Evolutionary conservation across 2,113 vertebrate species (phyloP).

Genomic region (Lagopus muta): DNA sequence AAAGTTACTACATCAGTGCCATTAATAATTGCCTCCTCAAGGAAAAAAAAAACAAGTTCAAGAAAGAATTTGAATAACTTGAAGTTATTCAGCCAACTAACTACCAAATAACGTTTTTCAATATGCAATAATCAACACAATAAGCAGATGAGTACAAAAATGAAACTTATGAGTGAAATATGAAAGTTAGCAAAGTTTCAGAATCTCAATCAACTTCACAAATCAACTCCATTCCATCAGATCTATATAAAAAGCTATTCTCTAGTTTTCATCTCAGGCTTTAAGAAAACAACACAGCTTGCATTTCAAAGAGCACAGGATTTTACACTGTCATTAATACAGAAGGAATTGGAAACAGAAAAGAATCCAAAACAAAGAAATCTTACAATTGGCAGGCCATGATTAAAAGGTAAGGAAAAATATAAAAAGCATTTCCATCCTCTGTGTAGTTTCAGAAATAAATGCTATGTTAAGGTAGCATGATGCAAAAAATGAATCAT

Average conservation of each 20-base stretch:
- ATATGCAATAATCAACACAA: conserved; percentile 26
- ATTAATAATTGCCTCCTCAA: neutral
- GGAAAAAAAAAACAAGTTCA: neutral
- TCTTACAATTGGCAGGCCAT: neutral
- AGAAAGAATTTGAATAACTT: conserved; percentile 2
- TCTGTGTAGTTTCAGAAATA: neutral
- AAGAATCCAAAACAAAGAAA: neutral
- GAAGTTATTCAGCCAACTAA: conserved; percentile 35
- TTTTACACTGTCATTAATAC: neutral
- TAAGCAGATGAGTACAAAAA: conserved; percentile 39
- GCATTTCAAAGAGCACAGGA: neutral
- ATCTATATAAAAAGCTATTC: neutral
- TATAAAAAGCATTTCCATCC: neutral
- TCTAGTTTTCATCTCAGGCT: conserved; percentile 35
- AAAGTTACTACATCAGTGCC: neutral
- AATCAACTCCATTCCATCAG: neutral
- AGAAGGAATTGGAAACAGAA: neutral
- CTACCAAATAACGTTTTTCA: conserved; percentile 38
- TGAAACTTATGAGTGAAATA: conserved; percentile 7
- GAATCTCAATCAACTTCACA: neutral
- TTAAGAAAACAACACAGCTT: neutral
- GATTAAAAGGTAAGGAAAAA: neutral
- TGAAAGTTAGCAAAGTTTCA: conserved; percentile 11
- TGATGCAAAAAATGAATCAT: neutral
- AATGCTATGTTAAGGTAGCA: neutral